Conservation (phyloP, 2,888 invertebrate genomes). For the Eurytoma adleriae region DNA sequence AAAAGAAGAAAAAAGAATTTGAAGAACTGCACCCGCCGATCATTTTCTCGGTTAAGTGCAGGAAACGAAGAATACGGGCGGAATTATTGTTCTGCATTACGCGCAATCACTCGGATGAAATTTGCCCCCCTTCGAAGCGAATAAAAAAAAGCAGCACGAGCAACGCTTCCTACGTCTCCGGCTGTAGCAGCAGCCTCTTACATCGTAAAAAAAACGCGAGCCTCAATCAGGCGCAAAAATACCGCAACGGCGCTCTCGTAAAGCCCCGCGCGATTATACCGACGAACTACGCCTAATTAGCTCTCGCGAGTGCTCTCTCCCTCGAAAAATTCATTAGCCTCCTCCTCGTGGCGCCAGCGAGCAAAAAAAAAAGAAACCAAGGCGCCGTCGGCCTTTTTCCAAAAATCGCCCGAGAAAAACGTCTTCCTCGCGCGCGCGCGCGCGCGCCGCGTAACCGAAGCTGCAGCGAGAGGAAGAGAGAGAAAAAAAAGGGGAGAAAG, state of each 20-base stretch:
- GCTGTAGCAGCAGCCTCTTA: background rate
- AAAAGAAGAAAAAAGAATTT: too few species aligned
- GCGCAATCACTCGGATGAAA: constrained; percentile 12
- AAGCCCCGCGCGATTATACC: constrained; percentile 5
- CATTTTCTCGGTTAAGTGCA: background rate
- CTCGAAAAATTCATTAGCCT: constrained; percentile 32
- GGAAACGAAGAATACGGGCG: background rate
- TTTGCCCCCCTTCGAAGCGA: background rate
- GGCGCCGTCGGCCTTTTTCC: constrained; percentile 12
- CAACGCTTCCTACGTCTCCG: background rate
- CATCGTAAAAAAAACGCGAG: background rate
- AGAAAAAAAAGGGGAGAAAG: background rate
- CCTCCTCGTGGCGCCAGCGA: background rate
- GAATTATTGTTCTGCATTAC: constrained; percentile 20
- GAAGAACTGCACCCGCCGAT: too few species aligned
- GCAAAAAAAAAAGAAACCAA: background rate
- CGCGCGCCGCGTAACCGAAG: background rate
- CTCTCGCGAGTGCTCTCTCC: background rate
- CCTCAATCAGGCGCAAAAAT: constrained; percentile 22
- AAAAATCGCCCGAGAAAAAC: constrained; percentile 18
- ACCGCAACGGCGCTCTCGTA: background rate
- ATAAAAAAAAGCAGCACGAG: background rate
- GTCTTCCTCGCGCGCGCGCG: too few species aligned
- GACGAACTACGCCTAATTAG: constrained; percentile 34
- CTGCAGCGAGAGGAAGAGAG: background rate